Evolutionary conservation across 2,797 vertebrate genomes (phyloP), one percentile per base, ranked within the genome.

Genomic region (Tolypeutes matacus): DNA sequence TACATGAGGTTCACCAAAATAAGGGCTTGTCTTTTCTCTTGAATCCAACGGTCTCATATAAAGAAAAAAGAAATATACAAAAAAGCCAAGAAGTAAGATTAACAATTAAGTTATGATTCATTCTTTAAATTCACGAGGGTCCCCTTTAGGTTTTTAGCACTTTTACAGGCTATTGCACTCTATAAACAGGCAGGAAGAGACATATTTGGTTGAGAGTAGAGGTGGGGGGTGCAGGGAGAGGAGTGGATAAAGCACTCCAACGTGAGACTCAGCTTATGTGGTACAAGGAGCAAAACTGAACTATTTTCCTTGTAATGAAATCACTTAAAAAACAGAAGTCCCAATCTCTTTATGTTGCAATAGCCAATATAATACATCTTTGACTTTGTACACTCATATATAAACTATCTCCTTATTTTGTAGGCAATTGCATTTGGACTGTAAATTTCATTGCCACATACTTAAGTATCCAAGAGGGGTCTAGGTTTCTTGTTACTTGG

Each of bases 401-500:
- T 31, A 49, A 72, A 82, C 46, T 25, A 82, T 36, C 64, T 90
- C 39, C 70, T 88, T 60, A 46, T 95, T 93, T 93, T 56, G 70
- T 25, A 78, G 82, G 85, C 93, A 91, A 91, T 88, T 72, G 64
- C 51, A n/a, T 93, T 65, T 95, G 80, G 65, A 27, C 76, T 58
- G 25, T n/a, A 86, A 70, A 94, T 91, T 85, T 94, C 93, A 92
- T 89, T 78, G 92, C 27, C 76, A 70, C 34, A 27, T 75, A 12
- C 34, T 25, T 76, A 85, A 73, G 72, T 72, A 83, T 93, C 78
- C 14, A 81, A 0, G 21, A 90, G 49, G 49, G 65, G 67, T 83
- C 70, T 81, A 25, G 29, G 36, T 89, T 86, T 89, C 88, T 75
- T 91, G 65, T 78, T 91, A 89, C 91, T 90, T 93, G 67, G n/a